phyloP scores from a whole-genome alignment of 2,113 vertebrate species.

The Halcyon senegalensis region DNA sequence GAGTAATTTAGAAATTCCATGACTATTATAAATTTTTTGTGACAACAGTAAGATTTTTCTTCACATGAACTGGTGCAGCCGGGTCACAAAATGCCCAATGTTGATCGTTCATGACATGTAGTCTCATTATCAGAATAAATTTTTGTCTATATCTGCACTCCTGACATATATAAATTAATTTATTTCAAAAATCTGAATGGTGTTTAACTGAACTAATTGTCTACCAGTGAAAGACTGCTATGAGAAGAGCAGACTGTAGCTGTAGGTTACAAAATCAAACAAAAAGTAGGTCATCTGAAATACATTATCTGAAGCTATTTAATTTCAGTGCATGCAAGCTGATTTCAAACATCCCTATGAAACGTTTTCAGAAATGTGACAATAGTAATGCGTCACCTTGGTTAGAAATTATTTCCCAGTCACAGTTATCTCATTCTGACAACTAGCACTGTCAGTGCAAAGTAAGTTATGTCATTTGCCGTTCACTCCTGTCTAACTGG shows the following conservation, averaged over 20 bases:
- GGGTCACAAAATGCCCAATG: not conserved
- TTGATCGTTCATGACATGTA: not conserved
- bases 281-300: not conserved
- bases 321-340: not conserved
- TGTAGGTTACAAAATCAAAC: not conserved
- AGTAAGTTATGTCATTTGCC: not conserved
- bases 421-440: not conserved
- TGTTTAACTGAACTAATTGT: not conserved
- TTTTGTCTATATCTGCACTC: not conserved
- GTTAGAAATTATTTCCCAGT: not conserved
- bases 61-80: not conserved
- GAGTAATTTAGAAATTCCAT: not conserved
- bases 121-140: not conserved
- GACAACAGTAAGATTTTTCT: not conserved
- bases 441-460: not conserved
- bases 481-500: not conserved
- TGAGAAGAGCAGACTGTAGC: not conserved
- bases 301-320: not conserved
- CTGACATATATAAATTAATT: not conserved
- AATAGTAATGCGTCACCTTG: not conserved
- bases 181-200: not conserved
- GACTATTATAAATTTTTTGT: not conserved
- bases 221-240: not conserved
- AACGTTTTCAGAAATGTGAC: not conserved
- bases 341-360: not conserved